Evolutionary conservation across 2,113 vertebrate genomes (phyloP).

Genomic region (Mixornis gularis): DNA sequence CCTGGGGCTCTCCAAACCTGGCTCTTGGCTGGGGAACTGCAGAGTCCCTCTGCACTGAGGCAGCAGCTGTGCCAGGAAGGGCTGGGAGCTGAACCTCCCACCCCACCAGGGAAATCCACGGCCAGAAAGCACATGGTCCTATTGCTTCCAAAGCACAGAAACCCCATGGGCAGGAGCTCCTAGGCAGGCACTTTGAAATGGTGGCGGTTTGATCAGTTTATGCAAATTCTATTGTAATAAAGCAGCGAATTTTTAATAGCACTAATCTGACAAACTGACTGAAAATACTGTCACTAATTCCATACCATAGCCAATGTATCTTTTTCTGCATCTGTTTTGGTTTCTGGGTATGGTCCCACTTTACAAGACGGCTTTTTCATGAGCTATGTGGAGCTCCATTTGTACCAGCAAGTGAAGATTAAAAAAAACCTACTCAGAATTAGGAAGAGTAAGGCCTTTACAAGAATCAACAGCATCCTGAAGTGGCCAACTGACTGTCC

Average conservation of each 20-base stretch:
- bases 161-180: neutral
- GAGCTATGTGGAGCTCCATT: neutral
- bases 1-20: neutral
- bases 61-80: neutral
- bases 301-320: neutral
- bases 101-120: neutral
- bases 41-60: neutral
- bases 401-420: neutral
- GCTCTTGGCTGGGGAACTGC: neutral
- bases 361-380: neutral
- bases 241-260: neutral
- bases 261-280: neutral
- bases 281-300: neutral
- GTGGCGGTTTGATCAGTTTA: neutral
- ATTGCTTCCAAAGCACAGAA: neutral
- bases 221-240: neutral
- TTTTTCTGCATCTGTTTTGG: neutral
- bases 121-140: accelerated
- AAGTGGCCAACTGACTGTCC: neutral
- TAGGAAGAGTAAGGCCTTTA: neutral
- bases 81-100: neutral
- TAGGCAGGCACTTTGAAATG: neutral
- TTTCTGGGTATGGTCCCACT: neutral
- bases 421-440: neutral
- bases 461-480: neutral